These are phyloP conservation scores for Collichthys lucidus DNA, from an alignment of 2,113 vertebrate species.

Conservation along the genomic window DNA sequence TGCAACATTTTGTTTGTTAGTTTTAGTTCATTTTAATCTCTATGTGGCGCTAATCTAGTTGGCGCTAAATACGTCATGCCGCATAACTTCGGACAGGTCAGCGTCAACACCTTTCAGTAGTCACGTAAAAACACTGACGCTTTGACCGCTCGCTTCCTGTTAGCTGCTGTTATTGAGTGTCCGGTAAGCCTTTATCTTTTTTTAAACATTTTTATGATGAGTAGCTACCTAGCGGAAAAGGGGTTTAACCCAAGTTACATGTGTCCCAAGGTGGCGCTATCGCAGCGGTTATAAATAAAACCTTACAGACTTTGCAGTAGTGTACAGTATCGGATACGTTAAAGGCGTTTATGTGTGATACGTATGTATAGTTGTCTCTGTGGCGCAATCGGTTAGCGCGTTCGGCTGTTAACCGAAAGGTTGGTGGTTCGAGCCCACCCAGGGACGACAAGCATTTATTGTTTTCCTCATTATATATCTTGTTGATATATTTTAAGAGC, in stretches of 20 bases:
- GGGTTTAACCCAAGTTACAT: too few species aligned
- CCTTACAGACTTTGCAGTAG: too few species aligned
- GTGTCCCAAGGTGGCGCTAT: too few species aligned
- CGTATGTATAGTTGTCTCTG: conserved; percentile 41
- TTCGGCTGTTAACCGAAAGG: conserved; percentile 78
- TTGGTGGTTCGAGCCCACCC: conserved; percentile 80
- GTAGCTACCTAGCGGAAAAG: background rate
- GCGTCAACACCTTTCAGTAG: too few species aligned
- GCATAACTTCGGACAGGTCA: too few species aligned
- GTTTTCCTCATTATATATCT: background rate
- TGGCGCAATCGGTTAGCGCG: conserved; percentile 74
- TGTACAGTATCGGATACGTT: background rate
- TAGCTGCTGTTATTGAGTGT: background rate
- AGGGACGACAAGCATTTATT: conserved; percentile 43
- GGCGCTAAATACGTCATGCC: background rate
- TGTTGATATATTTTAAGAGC: background rate
- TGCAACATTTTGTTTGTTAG: background rate
- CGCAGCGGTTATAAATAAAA: too few species aligned
- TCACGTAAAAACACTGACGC: too few species aligned
- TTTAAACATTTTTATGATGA: fast-evolving
- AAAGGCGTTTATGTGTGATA: fast-evolving
- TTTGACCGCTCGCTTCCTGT: fast-evolving
- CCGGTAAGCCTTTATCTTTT: background rate
- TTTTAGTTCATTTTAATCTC: background rate
- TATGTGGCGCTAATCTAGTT: background rate